Evolutionary conservation across 2,113 vertebrate species (phyloP).

Genomic region (Ursus arctos): DNA sequence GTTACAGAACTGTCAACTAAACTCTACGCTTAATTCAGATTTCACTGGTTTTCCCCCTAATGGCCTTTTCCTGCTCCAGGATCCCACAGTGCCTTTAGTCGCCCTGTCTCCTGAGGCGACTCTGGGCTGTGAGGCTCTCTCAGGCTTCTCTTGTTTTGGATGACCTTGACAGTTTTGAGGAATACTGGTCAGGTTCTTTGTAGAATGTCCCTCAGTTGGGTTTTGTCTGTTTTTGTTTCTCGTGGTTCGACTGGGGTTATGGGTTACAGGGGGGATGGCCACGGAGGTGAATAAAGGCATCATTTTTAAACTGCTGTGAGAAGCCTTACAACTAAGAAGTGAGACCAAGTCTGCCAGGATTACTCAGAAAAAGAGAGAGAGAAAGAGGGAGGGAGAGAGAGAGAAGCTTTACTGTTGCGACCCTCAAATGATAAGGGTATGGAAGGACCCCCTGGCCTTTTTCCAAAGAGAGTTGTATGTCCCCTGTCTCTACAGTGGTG

Average conservation of each 20-base stretch:
- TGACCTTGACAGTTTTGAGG: background rate
- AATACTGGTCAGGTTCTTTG: background rate
- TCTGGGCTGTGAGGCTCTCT: background rate
- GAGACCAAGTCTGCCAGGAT: background rate
- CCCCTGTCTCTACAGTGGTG: background rate
- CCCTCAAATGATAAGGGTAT: background rate
- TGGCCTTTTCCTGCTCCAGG: background rate
- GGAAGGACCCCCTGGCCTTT: background rate
- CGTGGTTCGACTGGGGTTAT: no score
- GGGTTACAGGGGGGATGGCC: background rate
- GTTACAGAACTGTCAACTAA: background rate
- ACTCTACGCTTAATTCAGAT: background rate
- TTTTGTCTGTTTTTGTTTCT: background rate
- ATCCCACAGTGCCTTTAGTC: background rate
- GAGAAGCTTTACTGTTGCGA: background rate
- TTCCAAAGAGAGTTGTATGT: background rate
- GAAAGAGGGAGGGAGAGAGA: background rate
- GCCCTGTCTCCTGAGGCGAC: accelerated
- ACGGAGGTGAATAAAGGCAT: background rate
- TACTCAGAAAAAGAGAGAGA: background rate
- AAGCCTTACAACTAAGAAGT: background rate
- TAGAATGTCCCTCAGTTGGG: background rate
- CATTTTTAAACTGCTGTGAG: background rate
- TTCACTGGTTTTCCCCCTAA: background rate
- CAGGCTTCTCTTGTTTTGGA: background rate